Base-by-base conservation (phyloP, 2,888 invertebrate genomes). In the Lutraria lutraria region DNA sequence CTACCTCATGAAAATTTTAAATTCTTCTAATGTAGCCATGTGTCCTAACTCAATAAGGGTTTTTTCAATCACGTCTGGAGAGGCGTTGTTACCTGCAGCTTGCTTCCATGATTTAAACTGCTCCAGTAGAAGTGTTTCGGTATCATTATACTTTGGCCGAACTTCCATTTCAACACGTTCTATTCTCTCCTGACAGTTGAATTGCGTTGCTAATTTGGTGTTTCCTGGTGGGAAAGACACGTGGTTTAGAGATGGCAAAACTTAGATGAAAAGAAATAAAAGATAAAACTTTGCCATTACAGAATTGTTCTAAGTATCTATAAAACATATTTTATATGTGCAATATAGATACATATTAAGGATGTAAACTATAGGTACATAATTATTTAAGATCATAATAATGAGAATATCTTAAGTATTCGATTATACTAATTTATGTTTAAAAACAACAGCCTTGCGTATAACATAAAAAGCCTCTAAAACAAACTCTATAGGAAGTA, bases 21-120 rank as follows among this genome's bases (percentile, higher is more conserved):
- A 25, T 63, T 10, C 21, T 21, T 63, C 63, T 63, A 63, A 25
- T 63, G 2, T 63, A n/a, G 8, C 63, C 21, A 25, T 63, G n/a
- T 63, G 63, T 19, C 63, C 21, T 12, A 63, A 25, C 2, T 63
- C 63, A 19, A 2, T 25, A 4, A 63, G n/a, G 0, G 63, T 63
- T 10, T 1, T 63, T 63, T 63, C 21, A 25, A 63, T 63, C n/a
- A 63, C 2, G 2, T 63, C 63, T 10, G 21, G 10, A 4, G 21
- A 25, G 21, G 63, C 63, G 63, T n/a, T 63, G 63, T 63, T 63
- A n/a, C 63, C 63, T 4, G 63, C 63, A 3, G 25, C 63, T n/a
- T 63, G 21, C n/a, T 63, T 63, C 63, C 63, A 63, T 63, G 63
- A 63, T 63, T n/a, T 63, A 63, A 63, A 63, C 21, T 63, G 63